These are phyloP conservation scores for Scarus forsteni DNA, from an alignment of 2,797 vertebrate genomes.

Conservation along the genomic window DNA sequence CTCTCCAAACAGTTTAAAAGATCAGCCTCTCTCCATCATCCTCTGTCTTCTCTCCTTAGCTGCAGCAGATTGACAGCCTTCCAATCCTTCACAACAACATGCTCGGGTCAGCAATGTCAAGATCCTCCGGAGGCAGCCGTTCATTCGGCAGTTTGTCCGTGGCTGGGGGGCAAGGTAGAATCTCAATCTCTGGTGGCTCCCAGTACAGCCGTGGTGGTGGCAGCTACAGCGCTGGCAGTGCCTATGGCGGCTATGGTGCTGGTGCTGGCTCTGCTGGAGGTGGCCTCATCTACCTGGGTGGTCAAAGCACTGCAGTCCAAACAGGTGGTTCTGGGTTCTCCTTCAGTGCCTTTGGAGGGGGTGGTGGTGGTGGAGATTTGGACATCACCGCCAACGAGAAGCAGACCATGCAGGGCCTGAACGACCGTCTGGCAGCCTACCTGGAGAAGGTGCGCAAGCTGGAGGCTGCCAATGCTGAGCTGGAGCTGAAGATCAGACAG, in stretches of 20 bases:
- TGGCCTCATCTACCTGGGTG: conserved; percentile 2
- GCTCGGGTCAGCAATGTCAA: not conserved
- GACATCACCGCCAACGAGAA: conserved; percentile 70
- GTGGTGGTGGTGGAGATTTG: conserved; percentile 36
- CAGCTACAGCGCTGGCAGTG: too few species aligned
- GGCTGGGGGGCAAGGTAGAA: conserved; percentile 57
- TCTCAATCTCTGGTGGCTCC: too few species aligned
- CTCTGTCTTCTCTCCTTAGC: conserved; percentile 52
- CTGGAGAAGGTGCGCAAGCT: conserved; percentile 88
- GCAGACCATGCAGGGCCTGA: conserved; percentile 92
- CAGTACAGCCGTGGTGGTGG: too few species aligned
- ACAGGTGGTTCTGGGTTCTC: conserved; percentile 53
- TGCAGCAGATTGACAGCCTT: conserved; percentile 50
- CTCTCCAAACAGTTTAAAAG: conserved; percentile 53
- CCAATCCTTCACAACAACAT: not conserved
- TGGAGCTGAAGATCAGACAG: conserved; percentile 89
- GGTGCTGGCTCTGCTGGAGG: conserved; percentile 26
- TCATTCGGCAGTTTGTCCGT: conserved; percentile 36
- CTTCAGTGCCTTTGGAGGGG: conserved; percentile 35
- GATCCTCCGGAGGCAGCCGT: too few species aligned
- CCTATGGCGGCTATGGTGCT: not conserved
- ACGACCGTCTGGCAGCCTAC: conserved; percentile 91
- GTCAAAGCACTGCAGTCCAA: not conserved
- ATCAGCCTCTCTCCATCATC: not conserved
- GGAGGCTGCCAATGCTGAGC: conserved; percentile 86